Conservation (phyloP, 2,797 vertebrate genomes). For the Gobionotothen gibberifrons region DNA sequence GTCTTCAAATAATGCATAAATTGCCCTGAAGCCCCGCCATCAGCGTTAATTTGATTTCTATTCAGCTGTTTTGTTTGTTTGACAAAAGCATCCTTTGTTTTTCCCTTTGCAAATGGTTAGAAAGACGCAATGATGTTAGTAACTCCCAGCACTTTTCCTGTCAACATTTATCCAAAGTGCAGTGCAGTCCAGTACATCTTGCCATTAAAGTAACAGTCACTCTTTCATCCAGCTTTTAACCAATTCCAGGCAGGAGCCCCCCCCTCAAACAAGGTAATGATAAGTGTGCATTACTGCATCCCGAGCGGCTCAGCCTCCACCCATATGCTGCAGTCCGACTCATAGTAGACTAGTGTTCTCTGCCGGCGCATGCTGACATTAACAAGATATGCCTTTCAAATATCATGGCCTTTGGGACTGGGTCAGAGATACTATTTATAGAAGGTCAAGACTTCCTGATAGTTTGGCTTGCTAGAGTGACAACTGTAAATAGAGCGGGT, state of each 20-base stretch:
- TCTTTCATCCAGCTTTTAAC: constrained; percentile 59
- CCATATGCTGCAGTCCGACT: constrained; percentile 46
- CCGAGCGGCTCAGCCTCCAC: constrained; percentile 27
- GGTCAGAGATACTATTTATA: constrained; percentile 85
- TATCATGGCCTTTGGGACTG: constrained; percentile 87
- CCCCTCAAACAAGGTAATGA: constrained; percentile 36
- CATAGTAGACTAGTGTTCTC: constrained; percentile 64
- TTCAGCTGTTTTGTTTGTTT: constrained; percentile 21
- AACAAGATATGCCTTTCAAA: constrained; percentile 85
- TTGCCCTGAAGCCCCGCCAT: constrained; percentile 19
- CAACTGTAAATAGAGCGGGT: constrained; percentile 74
- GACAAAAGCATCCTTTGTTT: no score
- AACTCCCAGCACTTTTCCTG: constrained; percentile 62
- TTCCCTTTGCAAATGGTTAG: constrained; percentile 25
- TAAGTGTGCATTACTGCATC: constrained; percentile 25
- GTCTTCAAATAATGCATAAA: constrained; percentile 41
- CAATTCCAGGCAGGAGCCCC: constrained; percentile 44
- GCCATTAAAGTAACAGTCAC: constrained; percentile 45
- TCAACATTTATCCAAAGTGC: constrained; percentile 55
- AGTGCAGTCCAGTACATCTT: constrained; percentile 20
- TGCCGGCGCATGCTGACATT: constrained; percentile 80
- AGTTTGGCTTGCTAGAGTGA: constrained; percentile 64
- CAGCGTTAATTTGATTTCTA: constrained; percentile 42
- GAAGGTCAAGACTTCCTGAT: constrained; percentile 76
- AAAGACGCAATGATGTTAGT: constrained; percentile 56